Evolutionary conservation across 2,797 vertebrate species (phyloP), one percentile per base, ranked within the genome.

Genomic region (Crocodylus rhombifer): DNA sequence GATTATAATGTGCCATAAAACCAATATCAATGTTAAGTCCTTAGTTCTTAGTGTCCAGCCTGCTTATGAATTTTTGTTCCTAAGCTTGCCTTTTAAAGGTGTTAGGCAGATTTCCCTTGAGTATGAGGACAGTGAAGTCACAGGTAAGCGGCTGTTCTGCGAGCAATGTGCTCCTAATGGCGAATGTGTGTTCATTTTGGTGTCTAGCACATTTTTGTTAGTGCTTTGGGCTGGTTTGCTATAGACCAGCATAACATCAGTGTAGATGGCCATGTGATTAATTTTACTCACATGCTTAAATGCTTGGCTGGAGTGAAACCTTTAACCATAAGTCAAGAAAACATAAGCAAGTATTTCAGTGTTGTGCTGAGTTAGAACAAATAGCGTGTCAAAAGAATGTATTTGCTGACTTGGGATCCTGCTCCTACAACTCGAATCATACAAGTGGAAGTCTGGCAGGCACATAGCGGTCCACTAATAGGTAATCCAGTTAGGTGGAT

Each of bases 211-310:
- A 58, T 92, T 94, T 85, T 82, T 74, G 55, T 30, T 28, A 18
- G 23, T 6, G 11, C 15, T 76, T 56, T 74, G 42, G 56, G 71
- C 33, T 30, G 82, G 15, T 28, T 60, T 60, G 82, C 28, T 75
- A 88, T 28, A 65, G 82, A 28, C 16, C 51, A 65, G 58, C 2
- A 87, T 86, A 89, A 90, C 86, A 73, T 64, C 83, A 82, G 4
- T 64, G 83, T 80, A 84, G 91, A 14, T 56, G 92, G 84, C 92
- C 86, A 23, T 36, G 26, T 86, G 81, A 92, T 83, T 80, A 67
- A 81, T 36, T 71, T 64, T 2, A 18, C 89, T 88, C 30, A 79
- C 90, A 91, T 81, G 25, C 65, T 91, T 78, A 42, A 10, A 1
- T 21, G 8, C 88, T 84, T 21, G 5, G 14, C 81, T 88, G 91